Evolutionary conservation across 1,140 invertebrate genomes (phyloP), one percentile per base, ranked within the genome.

Genomic region (Aphidius gifuensis): DNA sequence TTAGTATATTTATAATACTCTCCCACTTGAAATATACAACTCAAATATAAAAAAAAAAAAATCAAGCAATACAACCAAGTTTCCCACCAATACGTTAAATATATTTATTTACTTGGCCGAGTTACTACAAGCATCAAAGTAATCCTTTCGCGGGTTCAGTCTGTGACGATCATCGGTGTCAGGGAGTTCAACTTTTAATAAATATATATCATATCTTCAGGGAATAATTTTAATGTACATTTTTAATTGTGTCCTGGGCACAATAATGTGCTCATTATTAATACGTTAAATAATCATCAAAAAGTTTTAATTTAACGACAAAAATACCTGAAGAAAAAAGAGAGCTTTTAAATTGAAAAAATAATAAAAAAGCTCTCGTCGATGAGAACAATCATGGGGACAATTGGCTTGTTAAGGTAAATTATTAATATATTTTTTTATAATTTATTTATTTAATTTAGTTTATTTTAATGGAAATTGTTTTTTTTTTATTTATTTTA

Each of bases 111-210:
- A 32, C 23, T 32, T 62, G 55, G 54, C 61, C 49, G 62, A 64
- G 62, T 64, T 64, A 60, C 57, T 64, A 32, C 23, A 32, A 59
- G 42, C 58, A 59, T 38, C 53, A 57, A 55, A 60, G 60, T 51
- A 43, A 4, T 64, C 58, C 60, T 60, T 60, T 67, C 60, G 64
- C 57, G 63, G 61, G 65, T 64, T 67, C 66, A 64, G 66, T 67
- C 61, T 48, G 55, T 46, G 21, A 42, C 55, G 40, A 58, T 51
- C 55, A 46, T 51, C 23, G 45, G 64, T 49, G 23, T 51, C 49
- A 55, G 60, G 57, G 57, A 63, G 61, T 44, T 51, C 43, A n/a
- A n/a, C 60, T 9, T 8, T 44, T 11, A 32, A 32, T 32, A 16
- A 16, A 16, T 0, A 16, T 16, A 16, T 16, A 16, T 16, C 16